Percentiles rank a stretch among this genome's conserved stretches.
Evolutionary conservation across 2,888 invertebrate genomes (phyloP).

Genomic region (Alentia gelatinosa): DNA sequence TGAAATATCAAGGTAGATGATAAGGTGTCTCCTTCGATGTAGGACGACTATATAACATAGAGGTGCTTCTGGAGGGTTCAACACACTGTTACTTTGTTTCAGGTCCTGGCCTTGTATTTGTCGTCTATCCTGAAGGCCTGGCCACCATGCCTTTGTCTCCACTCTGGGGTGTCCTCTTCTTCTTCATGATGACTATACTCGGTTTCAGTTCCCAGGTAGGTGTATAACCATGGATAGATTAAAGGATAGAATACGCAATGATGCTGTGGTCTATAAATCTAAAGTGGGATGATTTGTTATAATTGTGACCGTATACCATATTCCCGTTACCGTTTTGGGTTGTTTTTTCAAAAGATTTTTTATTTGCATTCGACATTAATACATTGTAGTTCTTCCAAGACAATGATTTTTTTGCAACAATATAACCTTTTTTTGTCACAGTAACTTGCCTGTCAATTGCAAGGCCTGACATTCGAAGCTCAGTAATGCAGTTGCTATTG

Average conservation of each 20-base stretch:
- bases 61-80: too few relatives aligned
- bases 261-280: too few relatives aligned
- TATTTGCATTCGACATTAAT: neutral
- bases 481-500: neutral
- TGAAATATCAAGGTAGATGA: neutral
- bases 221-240: neutral
- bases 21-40: neutral
- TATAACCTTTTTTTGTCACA: neutral
- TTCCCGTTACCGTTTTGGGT: neutral
- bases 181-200: constrained; percentile 80
- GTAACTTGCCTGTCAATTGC: neutral
- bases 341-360: neutral
- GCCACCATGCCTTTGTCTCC: constrained; percentile 79
- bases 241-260: neutral
- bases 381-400: neutral
- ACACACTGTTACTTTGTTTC: neutral
- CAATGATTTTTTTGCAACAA: neutral
- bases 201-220: constrained; percentile 80
- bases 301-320: neutral
- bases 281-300: neutral
- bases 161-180: constrained; percentile 80
- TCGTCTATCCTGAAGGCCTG: constrained; percentile 80
- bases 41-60: neutral
- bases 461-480: neutral
- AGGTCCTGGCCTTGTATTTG: constrained; percentile 80